phyloP scores from a whole-genome alignment of 1,140 invertebrate species.

The Zaprionus africanus region DNA sequence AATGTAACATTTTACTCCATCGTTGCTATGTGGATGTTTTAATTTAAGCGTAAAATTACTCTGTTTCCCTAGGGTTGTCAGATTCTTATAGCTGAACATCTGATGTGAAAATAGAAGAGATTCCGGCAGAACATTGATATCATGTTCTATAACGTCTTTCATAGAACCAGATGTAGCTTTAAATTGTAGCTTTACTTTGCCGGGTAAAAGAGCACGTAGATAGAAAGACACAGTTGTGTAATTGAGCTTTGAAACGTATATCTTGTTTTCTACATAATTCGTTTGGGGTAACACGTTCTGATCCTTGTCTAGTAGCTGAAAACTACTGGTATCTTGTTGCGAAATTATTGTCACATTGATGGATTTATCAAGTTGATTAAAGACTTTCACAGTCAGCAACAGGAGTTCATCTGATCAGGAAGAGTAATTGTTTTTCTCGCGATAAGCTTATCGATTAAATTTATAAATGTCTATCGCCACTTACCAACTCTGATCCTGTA shows the following conservation, averaged over 20 bases:
- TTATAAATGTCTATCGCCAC: not conserved
- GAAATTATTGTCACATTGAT: slow-evolving; percentile 1
- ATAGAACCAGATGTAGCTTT: not conserved
- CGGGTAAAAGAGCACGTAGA: not conserved
- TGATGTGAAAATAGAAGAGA: not conserved
- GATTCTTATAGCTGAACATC: not conserved
- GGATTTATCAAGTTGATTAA: not conserved
- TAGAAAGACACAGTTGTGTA: not conserved
- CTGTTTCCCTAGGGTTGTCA: not conserved
- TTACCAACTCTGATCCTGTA: slow-evolving; percentile 30
- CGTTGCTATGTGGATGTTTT: not conserved
- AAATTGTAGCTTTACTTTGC: slow-evolving; percentile 1
- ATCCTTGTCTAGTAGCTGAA: not conserved
- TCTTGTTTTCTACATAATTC: not conserved
- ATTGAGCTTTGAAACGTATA: not conserved
- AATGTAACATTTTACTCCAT: slow-evolving; percentile 20
- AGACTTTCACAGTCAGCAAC: slow-evolving; percentile 11
- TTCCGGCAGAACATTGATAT: not conserved
- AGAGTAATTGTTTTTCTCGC: not conserved
- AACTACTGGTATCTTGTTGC: not conserved
- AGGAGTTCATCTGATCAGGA: slow-evolving; percentile 31
- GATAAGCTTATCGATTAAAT: not conserved
- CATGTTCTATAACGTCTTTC: not conserved
- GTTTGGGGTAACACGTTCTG: not conserved
- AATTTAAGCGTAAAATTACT: not conserved